Percentiles rank a stretch among this genome's conserved stretches.
These are phyloP conservation scores for Littorina saxatilis DNA, from an alignment of 1,140 invertebrate genomes.

Conservation along the genomic window DNA sequence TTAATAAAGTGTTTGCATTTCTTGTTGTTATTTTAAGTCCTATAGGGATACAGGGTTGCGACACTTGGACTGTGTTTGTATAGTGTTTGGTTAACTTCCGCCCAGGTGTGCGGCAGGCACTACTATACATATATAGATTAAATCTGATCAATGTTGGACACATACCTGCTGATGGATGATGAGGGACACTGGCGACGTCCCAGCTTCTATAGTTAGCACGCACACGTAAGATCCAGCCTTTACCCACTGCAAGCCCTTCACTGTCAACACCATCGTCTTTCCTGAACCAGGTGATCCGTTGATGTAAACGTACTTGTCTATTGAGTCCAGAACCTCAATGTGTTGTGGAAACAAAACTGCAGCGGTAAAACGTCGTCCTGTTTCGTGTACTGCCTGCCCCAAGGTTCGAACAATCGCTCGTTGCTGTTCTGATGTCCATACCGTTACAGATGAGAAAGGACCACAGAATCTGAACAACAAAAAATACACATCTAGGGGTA, in stretches of 20 bases:
- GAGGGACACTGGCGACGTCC: background rate
- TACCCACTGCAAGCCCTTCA: background rate
- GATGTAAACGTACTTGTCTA: background rate
- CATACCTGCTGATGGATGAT: background rate
- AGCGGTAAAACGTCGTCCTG: background rate
- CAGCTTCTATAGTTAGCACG: background rate
- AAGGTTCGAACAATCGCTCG: constrained; percentile 5
- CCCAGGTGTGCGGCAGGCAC: no score
- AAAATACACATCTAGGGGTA: no score
- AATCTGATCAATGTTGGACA: no score
- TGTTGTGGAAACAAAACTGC: background rate
- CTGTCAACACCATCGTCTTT: constrained; percentile 3
- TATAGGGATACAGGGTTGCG: no score
- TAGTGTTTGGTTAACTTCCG: no score
- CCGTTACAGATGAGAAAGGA: background rate
- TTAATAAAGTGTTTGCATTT: no score
- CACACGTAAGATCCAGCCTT: background rate
- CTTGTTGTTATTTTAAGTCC: no score
- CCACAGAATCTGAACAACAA: constrained; percentile 21
- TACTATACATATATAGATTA: no score
- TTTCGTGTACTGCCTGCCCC: constrained; percentile 9
- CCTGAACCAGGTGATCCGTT: background rate
- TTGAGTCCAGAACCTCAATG: background rate
- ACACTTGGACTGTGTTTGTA: no score
- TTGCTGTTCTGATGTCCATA: background rate